Evolutionary conservation across 2,113 vertebrate species (phyloP).

Genomic region (Ophiodon elongatus): DNA sequence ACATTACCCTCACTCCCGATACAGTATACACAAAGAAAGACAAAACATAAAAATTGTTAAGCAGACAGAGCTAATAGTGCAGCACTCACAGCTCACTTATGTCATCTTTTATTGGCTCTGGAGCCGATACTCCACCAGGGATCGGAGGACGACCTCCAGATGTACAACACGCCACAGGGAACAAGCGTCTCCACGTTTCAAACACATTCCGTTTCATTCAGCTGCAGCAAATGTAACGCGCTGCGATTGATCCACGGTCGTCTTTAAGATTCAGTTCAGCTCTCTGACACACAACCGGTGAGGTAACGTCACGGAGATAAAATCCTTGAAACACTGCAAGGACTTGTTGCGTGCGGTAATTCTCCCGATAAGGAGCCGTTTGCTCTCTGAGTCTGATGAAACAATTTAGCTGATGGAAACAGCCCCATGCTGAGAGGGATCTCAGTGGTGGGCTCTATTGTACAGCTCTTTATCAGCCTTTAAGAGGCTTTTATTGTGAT

Average conservation of each 20-base stretch:
- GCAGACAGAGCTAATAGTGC: constrained; percentile 44
- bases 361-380: constrained; percentile 70
- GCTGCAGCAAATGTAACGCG: constrained; percentile 12
- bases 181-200: neutral
- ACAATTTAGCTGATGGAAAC: constrained; percentile 77
- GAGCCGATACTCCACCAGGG: constrained; percentile 31
- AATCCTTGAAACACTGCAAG: constrained; percentile 41
- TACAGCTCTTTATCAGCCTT: constrained; percentile 75
- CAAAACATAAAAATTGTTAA: constrained; percentile 19
- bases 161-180: constrained; percentile 29
- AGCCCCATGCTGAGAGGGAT: constrained; percentile 68
- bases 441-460: constrained; percentile 69
- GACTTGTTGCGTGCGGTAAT: constrained; percentile 62
- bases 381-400: constrained; percentile 66
- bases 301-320: neutral
- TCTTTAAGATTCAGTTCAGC: constrained; percentile 32
- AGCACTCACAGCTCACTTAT: constrained; percentile 55
- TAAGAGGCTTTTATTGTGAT: constrained; percentile 82
- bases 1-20: constrained; percentile 1
- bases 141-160: constrained; percentile 39
- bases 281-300: neutral
- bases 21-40: neutral
- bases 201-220: constrained; percentile 27
- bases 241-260: constrained; percentile 5
- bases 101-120: constrained; percentile 65